Percentiles rank a stretch among this genome's conserved stretches.
Conservation (phyloP, 2,113 vertebrate species). For the Leptobrachium ailaonicum region DNA sequence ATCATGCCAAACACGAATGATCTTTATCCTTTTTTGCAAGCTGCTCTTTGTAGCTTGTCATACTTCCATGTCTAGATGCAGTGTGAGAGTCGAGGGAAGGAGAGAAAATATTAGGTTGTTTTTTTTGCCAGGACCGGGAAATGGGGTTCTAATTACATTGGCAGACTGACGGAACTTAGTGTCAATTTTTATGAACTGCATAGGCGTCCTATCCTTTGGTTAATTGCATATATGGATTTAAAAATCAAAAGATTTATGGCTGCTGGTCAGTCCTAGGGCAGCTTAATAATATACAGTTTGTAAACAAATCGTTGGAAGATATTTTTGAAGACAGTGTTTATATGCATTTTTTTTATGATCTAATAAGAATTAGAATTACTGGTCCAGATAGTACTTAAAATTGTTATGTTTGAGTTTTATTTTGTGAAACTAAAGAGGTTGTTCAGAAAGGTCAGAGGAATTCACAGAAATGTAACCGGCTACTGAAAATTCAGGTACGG, state of each 20-base stretch:
- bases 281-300: constrained; percentile 1
- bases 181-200: constrained; percentile 15
- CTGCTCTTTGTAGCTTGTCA: constrained; percentile 31
- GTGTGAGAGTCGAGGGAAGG: constrained; percentile 10
- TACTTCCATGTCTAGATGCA: constrained; percentile 33
- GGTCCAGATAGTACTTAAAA: too few species aligned
- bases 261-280: not conserved
- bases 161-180: constrained; percentile 28
- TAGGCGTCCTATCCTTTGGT: constrained; percentile 1
- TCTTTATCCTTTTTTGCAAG: constrained; percentile 29
- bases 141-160: constrained; percentile 37
- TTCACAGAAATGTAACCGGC: too few species aligned
- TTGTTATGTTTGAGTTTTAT: too few species aligned
- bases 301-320: not conserved
- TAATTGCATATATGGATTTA: constrained; percentile 9
- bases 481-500: too few species aligned
- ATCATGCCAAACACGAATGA: constrained; percentile 29
- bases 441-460: too few species aligned
- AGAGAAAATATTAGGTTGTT: too few species aligned
- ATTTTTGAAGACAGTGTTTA: not conserved
- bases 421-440: too few species aligned
- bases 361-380: too few species aligned
- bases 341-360: too few species aligned
- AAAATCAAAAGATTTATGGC: not conserved
- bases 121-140: constrained; percentile 18